phyloP scores from a whole-genome alignment of 2,797 vertebrate genomes.

The Galagoides demidoff region DNA sequence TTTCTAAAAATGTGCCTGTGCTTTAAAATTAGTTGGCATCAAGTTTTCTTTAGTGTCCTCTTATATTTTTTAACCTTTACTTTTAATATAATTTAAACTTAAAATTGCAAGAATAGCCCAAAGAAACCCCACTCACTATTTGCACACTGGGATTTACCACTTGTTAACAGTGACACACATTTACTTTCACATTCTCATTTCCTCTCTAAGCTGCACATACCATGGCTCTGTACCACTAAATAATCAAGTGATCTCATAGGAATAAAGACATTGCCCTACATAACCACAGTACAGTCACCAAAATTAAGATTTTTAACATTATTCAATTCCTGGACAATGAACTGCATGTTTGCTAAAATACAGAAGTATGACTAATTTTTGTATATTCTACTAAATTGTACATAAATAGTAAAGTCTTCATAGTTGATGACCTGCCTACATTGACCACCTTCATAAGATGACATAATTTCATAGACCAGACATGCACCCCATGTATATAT shows the following conservation, averaged over 20 bases:
- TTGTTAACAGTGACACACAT: neutral
- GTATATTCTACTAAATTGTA: neutral
- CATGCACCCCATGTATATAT: too few species aligned
- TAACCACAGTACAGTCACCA: neutral
- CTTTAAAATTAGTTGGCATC: constrained; percentile 2
- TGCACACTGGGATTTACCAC: neutral
- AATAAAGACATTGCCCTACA: neutral
- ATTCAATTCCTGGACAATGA: neutral
- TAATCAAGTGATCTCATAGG: neutral
- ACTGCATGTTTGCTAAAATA: neutral
- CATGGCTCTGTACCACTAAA: neutral
- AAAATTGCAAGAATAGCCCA: neutral
- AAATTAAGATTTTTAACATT: neutral
- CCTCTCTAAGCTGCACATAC: neutral
- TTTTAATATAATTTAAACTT: neutral
- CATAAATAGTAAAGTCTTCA: neutral
- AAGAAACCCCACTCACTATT: neutral
- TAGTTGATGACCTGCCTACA: too few species aligned
- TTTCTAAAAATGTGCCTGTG: neutral
- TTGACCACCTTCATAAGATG: too few species aligned
- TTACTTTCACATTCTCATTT: neutral
- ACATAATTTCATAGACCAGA: too few species aligned
- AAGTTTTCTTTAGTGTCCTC: neutral
- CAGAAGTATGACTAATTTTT: neutral
- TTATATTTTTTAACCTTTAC: neutral